These are phyloP conservation scores for Nasonia oneida DNA, from an alignment of 2,888 invertebrate species.

Conservation along the genomic window DNA sequence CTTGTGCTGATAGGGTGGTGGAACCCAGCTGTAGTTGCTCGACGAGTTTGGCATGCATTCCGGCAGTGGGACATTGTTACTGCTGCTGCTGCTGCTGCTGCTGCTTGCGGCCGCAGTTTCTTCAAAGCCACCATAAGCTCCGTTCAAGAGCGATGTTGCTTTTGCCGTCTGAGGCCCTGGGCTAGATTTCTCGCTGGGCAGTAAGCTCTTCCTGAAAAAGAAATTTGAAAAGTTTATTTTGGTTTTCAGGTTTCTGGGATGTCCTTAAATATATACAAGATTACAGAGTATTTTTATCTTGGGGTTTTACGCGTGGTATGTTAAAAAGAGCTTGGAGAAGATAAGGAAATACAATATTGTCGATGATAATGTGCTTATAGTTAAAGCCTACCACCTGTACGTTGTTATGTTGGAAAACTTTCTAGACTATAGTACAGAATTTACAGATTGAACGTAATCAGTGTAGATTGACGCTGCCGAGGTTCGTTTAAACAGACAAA, in stretches of 20 bases:
- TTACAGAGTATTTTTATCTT: not conserved
- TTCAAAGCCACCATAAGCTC: constrained; percentile 20
- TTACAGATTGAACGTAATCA: too few relatives aligned
- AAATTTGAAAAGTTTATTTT: not conserved
- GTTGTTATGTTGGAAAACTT: too few relatives aligned
- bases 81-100: constrained; percentile 45
- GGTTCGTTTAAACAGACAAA: too few relatives aligned
- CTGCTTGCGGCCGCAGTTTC: constrained; percentile 57
- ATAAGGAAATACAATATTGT: not conserved
- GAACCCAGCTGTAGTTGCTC: constrained; percentile 75
- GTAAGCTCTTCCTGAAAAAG: constrained; percentile 67
- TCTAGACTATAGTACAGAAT: too few relatives aligned
- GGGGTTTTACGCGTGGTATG: not conserved
- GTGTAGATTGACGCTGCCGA: too few relatives aligned
- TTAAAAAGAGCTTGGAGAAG: not conserved
- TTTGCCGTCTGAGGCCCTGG: constrained; percentile 64
- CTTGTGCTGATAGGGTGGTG: constrained; percentile 73
- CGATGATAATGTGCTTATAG: not conserved
- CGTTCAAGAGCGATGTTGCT: constrained; percentile 48
- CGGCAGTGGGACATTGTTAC: constrained; percentile 62
- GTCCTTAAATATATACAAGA: too few relatives aligned
- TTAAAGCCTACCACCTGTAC: too few relatives aligned
- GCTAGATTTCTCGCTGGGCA: constrained; percentile 64
- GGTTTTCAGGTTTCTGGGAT: not conserved
- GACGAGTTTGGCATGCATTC: constrained; percentile 68